Evolutionary conservation across 1,140 invertebrate genomes (phyloP), one percentile per base, ranked within the genome.

Genomic region (Galleria mellonella): DNA sequence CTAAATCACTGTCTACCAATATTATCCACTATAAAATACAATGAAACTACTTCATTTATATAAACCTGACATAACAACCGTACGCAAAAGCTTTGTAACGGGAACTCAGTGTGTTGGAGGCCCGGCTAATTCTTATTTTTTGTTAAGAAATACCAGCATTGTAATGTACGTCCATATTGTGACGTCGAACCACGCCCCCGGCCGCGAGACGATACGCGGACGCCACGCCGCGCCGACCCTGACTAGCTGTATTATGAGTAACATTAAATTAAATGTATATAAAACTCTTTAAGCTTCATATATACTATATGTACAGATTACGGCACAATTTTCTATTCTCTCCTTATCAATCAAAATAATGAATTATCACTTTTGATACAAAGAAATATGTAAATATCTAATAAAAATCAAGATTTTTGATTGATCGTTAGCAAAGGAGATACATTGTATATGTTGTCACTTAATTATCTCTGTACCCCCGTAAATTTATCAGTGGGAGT

Each of bases 161-260:
- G 13, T 23, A 33, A 5, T 10, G 8, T 41, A 5, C 8, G 12
- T 30, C 13, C 9, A 5, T 12, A 12, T 30, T 9, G n/a, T 72
- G 70, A 72, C 72, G 69, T 64, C 40, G 42, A 38, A 51, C 70
- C 72, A 71, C 73, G 69, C 73, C 73, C 55, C 63, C 67, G 32
- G 32, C 29, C 40, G 9, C 2, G 9, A 35, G 28, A 17, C 32
- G 32, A 10, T 27, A 28, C 27, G 33, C 23, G 15, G 38, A 32
- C 32, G 29, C 15, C 43, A 23, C n/a, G 4, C 2, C 12, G 4
- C 4, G 5, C 2, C 8, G 17, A 23, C 17, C 17, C 17, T 6
- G 17, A 23, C 17, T 2, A 23, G n/a, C n/a, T n/a, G 32, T n/a
- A 14, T 14, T 14, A 29, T 29, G n/a, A n/a, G 28, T 5, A 29